Percentiles rank a stretch among this genome's conserved stretches.
Conservation (phyloP, 2,797 vertebrate genomes). For the Platyrinchus mystaceus region DNA sequence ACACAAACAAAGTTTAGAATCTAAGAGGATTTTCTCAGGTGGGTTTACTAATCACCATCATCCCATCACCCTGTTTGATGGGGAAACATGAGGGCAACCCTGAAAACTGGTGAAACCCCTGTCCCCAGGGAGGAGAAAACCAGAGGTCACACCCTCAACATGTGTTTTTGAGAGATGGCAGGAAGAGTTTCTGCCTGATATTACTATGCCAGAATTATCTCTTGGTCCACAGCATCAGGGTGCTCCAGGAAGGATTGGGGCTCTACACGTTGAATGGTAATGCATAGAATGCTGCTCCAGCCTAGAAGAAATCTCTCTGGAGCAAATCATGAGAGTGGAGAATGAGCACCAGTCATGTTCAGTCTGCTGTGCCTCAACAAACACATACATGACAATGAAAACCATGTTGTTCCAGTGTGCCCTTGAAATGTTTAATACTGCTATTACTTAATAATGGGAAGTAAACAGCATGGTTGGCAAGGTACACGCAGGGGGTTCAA, state of each 20-base stretch:
- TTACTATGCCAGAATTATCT: neutral
- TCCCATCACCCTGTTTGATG: neutral
- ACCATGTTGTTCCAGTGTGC: neutral
- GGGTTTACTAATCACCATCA: neutral
- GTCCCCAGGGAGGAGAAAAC: neutral
- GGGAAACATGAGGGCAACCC: neutral
- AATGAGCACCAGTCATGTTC: rapidly evolving
- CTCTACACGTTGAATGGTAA: rapidly evolving
- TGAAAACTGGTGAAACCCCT: neutral
- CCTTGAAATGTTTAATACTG: neutral
- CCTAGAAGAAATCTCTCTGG: neutral
- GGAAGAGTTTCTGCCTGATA: neutral
- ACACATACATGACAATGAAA: rapidly evolving
- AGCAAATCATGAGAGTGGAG: neutral
- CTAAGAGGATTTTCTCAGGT: conserved; percentile 40
- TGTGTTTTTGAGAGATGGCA: neutral
- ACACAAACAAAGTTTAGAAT: neutral
- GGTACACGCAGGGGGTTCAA: neutral
- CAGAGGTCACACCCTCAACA: neutral
- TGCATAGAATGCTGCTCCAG: neutral
- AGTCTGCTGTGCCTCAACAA: neutral
- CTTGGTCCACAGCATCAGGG: neutral
- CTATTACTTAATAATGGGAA: neutral
- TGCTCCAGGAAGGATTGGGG: neutral
- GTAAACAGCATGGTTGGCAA: neutral